Evolutionary conservation across 2,113 vertebrate genomes (phyloP).

Genomic region (Leiothrix lutea): DNA sequence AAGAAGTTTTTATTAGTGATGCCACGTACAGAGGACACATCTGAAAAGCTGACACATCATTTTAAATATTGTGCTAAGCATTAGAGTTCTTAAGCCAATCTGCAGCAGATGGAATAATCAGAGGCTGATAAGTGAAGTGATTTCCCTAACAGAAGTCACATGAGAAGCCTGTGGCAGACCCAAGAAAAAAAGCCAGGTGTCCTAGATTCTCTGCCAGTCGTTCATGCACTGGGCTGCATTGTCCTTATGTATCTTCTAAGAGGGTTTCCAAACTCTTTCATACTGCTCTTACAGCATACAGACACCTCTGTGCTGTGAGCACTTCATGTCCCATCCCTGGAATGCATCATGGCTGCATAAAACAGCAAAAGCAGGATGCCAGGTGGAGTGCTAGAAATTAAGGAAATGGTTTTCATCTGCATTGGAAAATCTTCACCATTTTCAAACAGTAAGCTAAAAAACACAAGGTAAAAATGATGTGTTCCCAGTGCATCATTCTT

Average conservation of each 20-base stretch:
- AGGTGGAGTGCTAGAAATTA: neutral
- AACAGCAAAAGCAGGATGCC: neutral
- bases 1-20: neutral
- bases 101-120: neutral
- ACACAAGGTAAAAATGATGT: rapidly evolving
- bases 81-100: neutral
- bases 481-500: neutral
- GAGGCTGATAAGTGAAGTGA: neutral
- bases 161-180: neutral
- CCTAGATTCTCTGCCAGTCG: neutral
- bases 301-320: neutral
- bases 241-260: neutral
- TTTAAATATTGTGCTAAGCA: neutral
- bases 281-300: neutral
- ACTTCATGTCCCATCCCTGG: neutral
- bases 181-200: neutral
- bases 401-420: neutral
- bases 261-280: neutral
- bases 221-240: neutral
- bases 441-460: neutral
- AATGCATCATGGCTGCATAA: neutral
- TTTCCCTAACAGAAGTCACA: neutral
- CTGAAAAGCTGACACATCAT: neutral
- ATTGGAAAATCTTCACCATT: neutral
- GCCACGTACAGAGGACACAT: neutral